phyloP scores from a whole-genome alignment of 2,797 vertebrate genomes.

The Catamblyrhynchus diadema region DNA sequence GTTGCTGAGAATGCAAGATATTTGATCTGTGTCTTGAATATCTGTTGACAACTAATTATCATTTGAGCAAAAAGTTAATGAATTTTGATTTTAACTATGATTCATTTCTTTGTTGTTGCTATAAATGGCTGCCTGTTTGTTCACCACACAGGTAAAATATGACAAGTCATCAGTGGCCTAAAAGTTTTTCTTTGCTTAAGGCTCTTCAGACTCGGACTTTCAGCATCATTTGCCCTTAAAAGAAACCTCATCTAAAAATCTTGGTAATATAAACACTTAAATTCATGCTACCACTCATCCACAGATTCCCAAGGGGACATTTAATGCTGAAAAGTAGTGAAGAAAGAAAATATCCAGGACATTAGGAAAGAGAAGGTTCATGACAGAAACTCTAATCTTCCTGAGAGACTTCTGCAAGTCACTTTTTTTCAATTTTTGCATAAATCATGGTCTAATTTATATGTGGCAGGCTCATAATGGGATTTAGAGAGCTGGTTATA shows the following conservation, averaged over 20 bases:
- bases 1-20: background rate
- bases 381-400: slow-evolving; percentile 13
- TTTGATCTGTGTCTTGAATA: background rate
- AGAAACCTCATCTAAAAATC: slow-evolving; percentile 54
- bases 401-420: slow-evolving; percentile 37
- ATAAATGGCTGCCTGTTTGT: slow-evolving; percentile 18
- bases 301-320: slow-evolving; percentile 28
- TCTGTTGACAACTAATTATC: slow-evolving; percentile 33
- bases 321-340: slow-evolving; percentile 12
- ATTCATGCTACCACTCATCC: slow-evolving; percentile 34
- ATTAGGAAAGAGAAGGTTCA: background rate
- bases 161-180: slow-evolving; percentile 42
- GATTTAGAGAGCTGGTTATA: slow-evolving; percentile 28
- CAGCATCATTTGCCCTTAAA: slow-evolving; percentile 52
- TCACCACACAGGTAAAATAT: background rate
- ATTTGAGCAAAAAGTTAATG: slow-evolving; percentile 39
- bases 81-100: slow-evolving; percentile 45
- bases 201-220: slow-evolving; percentile 48
- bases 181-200: slow-evolving; percentile 56
- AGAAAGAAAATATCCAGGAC: slow-evolving; percentile 11
- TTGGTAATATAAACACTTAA: slow-evolving; percentile 41
- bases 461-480: slow-evolving; percentile 22
- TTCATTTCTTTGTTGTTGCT: slow-evolving; percentile 37
- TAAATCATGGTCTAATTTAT: slow-evolving; percentile 65
- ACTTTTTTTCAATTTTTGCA: slow-evolving; percentile 49